Conservation (phyloP, 2,888 invertebrate species). For the Drosophila infuscata region DNA sequence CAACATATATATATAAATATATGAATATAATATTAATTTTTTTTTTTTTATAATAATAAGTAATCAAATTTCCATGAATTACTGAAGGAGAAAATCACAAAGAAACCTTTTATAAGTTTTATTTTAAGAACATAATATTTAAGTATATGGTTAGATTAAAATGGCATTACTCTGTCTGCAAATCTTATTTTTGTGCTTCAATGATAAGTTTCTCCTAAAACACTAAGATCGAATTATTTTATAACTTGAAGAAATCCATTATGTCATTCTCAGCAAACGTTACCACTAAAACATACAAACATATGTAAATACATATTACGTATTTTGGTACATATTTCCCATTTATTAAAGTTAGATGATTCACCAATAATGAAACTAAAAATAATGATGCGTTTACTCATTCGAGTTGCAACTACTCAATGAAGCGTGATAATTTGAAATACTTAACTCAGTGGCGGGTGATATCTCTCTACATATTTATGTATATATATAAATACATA, state of each 20-base stretch:
- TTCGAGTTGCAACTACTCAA: conserved; percentile 62
- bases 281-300: conserved; percentile 55
- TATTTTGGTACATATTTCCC: conserved; percentile 61
- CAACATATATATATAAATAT: conserved; percentile 39
- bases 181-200: conserved; percentile 77
- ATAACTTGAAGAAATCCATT: conserved; percentile 46
- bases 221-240: conserved; percentile 59
- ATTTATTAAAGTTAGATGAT: conserved; percentile 77
- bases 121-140: conserved; percentile 69
- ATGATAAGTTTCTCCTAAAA: conserved; percentile 73
- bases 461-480: conserved; percentile 62
- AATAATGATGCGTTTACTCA: conserved; percentile 67
- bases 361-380: conserved; percentile 65
- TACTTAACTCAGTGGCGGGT: conserved; percentile 80
- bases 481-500: conserved; percentile 33
- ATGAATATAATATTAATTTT: conserved; percentile 59
- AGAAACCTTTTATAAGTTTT: conserved; percentile 78
- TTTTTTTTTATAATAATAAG: conserved; percentile 73
- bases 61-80: conserved; percentile 80
- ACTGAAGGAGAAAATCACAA: conserved; percentile 80
- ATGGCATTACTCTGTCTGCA: conserved; percentile 68
- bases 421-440: conserved; percentile 75
- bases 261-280: conserved; percentile 51
- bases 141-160: conserved; percentile 74
- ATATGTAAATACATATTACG: conserved; percentile 57